phyloP scores from a whole-genome alignment of 2,113 vertebrate species.

The Seriola dumerili region DNA sequence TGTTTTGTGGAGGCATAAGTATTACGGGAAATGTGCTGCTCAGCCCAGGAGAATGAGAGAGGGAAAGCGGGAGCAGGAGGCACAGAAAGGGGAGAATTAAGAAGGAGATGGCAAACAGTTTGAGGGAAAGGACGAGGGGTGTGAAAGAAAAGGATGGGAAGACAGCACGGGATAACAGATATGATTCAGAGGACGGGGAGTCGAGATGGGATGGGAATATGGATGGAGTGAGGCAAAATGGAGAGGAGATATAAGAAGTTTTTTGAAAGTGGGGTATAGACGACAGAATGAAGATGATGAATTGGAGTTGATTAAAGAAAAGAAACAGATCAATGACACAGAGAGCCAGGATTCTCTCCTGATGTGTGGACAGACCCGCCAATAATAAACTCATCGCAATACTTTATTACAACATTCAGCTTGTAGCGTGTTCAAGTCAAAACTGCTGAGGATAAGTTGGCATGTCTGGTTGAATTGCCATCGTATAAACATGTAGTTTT shows the following conservation, averaged over 20 bases:
- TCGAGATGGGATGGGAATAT: slow-evolving; percentile 15
- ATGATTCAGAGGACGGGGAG: slow-evolving; percentile 9
- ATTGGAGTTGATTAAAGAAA: slow-evolving; percentile 24
- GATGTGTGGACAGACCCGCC: not conserved
- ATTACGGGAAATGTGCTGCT: slow-evolving; percentile 82
- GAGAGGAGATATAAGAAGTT: slow-evolving; percentile 20
- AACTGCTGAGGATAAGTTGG: slow-evolving; percentile 6
- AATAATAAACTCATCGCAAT: slow-evolving; percentile 9
- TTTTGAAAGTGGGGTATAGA: slow-evolving; percentile 31
- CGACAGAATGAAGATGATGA: slow-evolving; percentile 20
- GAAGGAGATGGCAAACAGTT: slow-evolving; percentile 54
- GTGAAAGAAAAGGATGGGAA: slow-evolving; percentile 56
- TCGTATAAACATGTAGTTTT: slow-evolving; percentile 15
- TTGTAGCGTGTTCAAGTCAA: slow-evolving; percentile 10
- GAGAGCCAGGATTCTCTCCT: slow-evolving; percentile 23
- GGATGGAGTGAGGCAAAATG: slow-evolving; percentile 3
- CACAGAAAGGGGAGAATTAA: slow-evolving; percentile 68
- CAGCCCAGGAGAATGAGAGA: slow-evolving; percentile 71
- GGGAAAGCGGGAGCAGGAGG: slow-evolving; percentile 66
- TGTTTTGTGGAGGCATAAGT: slow-evolving; percentile 78
- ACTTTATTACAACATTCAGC: slow-evolving; percentile 5
- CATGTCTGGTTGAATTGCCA: slow-evolving; percentile 27
- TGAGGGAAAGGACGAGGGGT: slow-evolving; percentile 41
- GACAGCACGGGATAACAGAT: slow-evolving; percentile 39
- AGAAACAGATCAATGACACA: slow-evolving; percentile 32